Evolutionary conservation across 2,888 invertebrate genomes (phyloP).

Genomic region (Lithosia quadra): DNA sequence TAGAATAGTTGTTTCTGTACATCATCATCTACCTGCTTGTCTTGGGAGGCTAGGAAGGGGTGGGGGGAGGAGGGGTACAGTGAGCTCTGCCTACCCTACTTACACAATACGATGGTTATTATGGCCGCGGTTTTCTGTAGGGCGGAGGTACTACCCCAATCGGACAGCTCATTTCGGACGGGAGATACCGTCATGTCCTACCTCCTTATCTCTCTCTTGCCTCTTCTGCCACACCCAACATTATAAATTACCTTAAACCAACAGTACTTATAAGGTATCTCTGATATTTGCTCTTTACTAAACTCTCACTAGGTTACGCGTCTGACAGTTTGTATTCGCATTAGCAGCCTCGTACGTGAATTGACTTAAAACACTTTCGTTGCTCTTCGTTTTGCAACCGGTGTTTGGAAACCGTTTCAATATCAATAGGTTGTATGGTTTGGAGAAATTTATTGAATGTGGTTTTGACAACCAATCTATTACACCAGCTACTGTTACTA

Average conservation of each 20-base stretch:
- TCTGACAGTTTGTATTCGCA: slow-evolving; percentile 11
- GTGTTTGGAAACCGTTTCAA: background rate
- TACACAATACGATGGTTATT: too few species aligned
- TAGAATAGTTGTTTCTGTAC: too few species aligned
- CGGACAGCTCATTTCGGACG: too few species aligned
- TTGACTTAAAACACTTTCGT: slow-evolving; percentile 16
- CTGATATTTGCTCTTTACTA: slow-evolving; percentile 6
- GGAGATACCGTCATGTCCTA: too few species aligned
- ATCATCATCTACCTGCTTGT: too few species aligned
- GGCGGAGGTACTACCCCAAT: too few species aligned
- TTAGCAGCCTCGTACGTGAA: slow-evolving; percentile 15
- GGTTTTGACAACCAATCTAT: background rate
- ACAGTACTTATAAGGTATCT: background rate
- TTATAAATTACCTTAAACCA: slow-evolving; percentile 1
- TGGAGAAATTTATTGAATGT: background rate
- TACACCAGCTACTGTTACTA: background rate
- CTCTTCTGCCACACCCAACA: too few species aligned
- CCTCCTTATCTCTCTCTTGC: too few species aligned
- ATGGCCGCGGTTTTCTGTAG: too few species aligned
- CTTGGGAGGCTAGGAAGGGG: too few species aligned
- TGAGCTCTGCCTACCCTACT: too few species aligned
- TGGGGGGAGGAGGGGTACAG: too few species aligned
- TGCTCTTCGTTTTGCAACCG: slow-evolving; percentile 7
- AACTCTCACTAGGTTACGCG: slow-evolving; percentile 10
- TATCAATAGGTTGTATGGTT: background rate